Evolutionary conservation across 2,888 invertebrate species (phyloP).

Genomic region (Macaria liturata): DNA sequence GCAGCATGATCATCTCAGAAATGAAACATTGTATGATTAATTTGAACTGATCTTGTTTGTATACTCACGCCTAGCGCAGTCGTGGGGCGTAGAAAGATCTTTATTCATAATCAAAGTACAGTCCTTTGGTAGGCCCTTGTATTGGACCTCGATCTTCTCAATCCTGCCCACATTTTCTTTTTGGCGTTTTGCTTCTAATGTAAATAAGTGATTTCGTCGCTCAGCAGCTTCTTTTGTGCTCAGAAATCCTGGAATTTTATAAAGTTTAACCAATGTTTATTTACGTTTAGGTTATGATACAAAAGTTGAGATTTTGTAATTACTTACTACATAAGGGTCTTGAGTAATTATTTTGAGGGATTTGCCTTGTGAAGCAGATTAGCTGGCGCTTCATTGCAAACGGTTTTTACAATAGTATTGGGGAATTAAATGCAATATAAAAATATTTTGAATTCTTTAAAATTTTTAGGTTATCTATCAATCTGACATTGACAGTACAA

Average conservation of each 20-base stretch:
- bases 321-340: conserved; percentile 41
- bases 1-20: no score
- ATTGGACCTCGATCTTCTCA: conserved; percentile 95
- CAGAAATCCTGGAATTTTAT: conserved; percentile 61
- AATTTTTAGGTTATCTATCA: background rate
- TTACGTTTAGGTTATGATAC: conserved; percentile 2
- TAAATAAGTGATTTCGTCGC: conserved; percentile 88
- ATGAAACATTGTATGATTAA: no score
- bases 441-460: background rate
- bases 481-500: no score
- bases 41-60: background rate
- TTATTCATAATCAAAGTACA: conserved; percentile 94
- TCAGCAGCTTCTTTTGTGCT: conserved; percentile 80
- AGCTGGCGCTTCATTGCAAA: conserved; percentile 60
- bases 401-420: no score
- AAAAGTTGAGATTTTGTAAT: conserved; percentile 1
- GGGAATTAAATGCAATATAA: no score
- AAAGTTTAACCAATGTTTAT: conserved; percentile 2
- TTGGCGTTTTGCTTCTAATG: conserved; percentile 90
- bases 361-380: conserved; percentile 47
- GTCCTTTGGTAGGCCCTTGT: conserved; percentile 89
- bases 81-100: conserved; percentile 94
- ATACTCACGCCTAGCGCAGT: conserved; percentile 93
- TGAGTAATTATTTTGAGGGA: conserved; percentile 44
- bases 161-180: conserved; percentile 89